phyloP scores from a whole-genome alignment of 2,113 vertebrate species.

The Microtus richardsoni region DNA sequence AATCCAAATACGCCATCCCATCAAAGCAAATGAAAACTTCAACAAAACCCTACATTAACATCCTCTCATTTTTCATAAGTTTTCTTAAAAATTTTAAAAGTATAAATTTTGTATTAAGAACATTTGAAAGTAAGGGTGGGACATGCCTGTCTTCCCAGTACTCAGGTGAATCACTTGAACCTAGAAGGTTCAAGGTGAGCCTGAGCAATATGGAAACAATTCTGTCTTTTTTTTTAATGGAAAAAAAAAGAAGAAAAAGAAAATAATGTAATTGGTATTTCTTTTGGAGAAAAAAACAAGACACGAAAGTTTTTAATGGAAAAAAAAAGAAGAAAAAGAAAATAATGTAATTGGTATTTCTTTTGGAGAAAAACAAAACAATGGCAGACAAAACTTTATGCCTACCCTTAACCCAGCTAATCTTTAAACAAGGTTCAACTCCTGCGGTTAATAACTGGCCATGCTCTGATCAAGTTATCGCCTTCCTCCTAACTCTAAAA shows the following conservation, averaged over 20 bases:
- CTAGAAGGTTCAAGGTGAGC: background rate
- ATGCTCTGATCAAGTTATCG: conserved; percentile 23
- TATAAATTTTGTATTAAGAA: conserved; percentile 51
- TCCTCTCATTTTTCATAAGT: conserved; percentile 43
- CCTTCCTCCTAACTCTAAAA: conserved; percentile 58
- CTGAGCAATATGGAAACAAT: background rate
- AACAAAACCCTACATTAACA: background rate
- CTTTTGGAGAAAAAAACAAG: background rate
- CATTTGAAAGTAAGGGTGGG: background rate
- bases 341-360: conserved; percentile 20
- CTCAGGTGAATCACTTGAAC: background rate
- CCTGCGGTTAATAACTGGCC: conserved; percentile 1
- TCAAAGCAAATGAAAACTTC: conserved; percentile 57
- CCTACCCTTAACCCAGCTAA: conserved; percentile 24
- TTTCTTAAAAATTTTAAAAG: conserved; percentile 44
- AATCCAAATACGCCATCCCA: conserved; percentile 51
- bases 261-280: conserved; percentile 21
- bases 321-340: background rate
- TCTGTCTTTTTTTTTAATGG: background rate
- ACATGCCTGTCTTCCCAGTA: background rate
- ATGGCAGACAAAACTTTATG: conserved; percentile 16
- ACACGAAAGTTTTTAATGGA: background rate
- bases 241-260: background rate
- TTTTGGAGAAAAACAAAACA: background rate
- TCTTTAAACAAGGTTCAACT: conserved; percentile 60